Percentiles rank a stretch among this genome's conserved stretches.
Conservation (phyloP, 2,113 vertebrate genomes). For the Hassar affinis region DNA sequence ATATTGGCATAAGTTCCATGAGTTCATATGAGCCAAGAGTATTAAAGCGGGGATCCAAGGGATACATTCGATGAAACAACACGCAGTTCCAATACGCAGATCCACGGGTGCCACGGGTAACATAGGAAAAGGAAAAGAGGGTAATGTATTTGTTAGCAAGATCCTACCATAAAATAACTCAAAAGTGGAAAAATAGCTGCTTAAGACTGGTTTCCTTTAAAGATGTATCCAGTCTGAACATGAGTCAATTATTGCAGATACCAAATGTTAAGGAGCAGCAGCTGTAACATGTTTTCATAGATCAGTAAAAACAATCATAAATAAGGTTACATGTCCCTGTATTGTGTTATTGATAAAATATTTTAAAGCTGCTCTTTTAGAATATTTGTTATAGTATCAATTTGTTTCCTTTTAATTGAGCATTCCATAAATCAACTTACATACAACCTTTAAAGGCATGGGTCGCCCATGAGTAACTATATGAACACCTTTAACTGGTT, state of each 20-base stretch:
- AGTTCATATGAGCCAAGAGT: slow-evolving; percentile 61
- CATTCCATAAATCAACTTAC: not conserved
- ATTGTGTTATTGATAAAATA: not conserved
- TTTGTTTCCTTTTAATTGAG: not conserved
- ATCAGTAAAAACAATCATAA: not conserved
- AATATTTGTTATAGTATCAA: not conserved
- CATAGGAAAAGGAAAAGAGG: slow-evolving; percentile 99
- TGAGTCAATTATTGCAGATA: not conserved
- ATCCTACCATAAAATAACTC: slow-evolving; percentile 66
- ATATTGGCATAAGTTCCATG: slow-evolving; percentile 44
- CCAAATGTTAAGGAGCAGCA: no score
- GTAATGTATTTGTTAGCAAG: slow-evolving; percentile 90
- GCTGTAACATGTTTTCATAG: not conserved
- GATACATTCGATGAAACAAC: slow-evolving; percentile 97
- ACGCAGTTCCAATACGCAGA: slow-evolving; percentile 98
- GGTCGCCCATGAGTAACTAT: no score
- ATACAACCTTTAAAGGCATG: not conserved
- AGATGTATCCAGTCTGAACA: not conserved
- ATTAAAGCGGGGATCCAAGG: slow-evolving; percentile 82
- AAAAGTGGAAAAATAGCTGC: slow-evolving; percentile 44
- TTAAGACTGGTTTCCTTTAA: not conserved
- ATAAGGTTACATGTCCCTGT: not conserved
- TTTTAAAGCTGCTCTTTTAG: not conserved
- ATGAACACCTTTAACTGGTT: not conserved
- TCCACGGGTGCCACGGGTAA: slow-evolving; percentile 99